These are phyloP conservation scores for Bradypodion pumilum DNA, from an alignment of 2,797 vertebrate species.

Conservation along the genomic window DNA sequence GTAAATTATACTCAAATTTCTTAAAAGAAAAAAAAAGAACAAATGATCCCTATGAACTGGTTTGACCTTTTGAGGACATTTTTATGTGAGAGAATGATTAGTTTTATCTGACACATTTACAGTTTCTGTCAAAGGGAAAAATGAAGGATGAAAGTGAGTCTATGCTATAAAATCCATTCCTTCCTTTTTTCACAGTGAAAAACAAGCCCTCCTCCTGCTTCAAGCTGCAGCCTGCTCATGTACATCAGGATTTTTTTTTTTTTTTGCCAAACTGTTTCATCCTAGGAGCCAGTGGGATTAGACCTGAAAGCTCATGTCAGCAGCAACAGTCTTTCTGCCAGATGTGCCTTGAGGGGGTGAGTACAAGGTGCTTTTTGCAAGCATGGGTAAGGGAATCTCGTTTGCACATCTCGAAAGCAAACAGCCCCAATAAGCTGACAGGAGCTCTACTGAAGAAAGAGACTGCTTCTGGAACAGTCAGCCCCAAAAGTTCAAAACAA, in stretches of 20 bases:
- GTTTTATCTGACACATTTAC: slow-evolving; percentile 54
- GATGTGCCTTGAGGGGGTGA: slow-evolving; percentile 58
- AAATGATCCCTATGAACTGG: slow-evolving; percentile 36
- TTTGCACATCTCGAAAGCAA: slow-evolving; percentile 62
- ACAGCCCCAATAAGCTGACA: slow-evolving; percentile 51
- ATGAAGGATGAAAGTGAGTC: slow-evolving; percentile 62
- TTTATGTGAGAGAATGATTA: slow-evolving; percentile 28
- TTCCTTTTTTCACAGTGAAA: slow-evolving; percentile 57
- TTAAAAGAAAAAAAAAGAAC: slow-evolving; percentile 58
- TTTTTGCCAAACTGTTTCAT: slow-evolving; percentile 67
- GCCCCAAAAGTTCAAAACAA: slow-evolving; percentile 55
- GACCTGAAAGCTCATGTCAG: slow-evolving; percentile 54
- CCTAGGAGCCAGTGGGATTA: slow-evolving; percentile 50
- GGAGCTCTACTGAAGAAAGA: slow-evolving; percentile 10
- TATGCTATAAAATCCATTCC: slow-evolving; percentile 50
- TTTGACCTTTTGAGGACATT: slow-evolving; percentile 54
- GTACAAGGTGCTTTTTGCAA: slow-evolving; percentile 56
- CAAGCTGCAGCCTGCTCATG: slow-evolving; percentile 50
- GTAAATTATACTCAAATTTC: slow-evolving; percentile 35
- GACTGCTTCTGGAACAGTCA: slow-evolving; percentile 30
- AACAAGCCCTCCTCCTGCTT: slow-evolving; percentile 54
- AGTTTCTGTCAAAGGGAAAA: slow-evolving; percentile 63
- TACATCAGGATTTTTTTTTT: no score
- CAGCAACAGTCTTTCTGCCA: slow-evolving; percentile 54
- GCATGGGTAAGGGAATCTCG: slow-evolving; percentile 42